Conservation (phyloP, 2,888 invertebrate genomes). For the Agrotis ipsilon region DNA sequence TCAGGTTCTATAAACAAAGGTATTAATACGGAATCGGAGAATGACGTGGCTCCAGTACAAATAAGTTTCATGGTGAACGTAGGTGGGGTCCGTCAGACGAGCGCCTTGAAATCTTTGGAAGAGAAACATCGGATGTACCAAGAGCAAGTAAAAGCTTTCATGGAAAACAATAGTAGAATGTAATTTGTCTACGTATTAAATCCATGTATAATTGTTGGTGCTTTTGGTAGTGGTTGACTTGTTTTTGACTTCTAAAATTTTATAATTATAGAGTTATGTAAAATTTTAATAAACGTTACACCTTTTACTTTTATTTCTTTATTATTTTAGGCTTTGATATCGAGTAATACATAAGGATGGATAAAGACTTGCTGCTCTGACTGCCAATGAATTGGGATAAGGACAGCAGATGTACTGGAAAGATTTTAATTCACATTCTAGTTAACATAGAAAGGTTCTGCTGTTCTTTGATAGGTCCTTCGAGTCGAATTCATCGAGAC, state of each 20-base stretch:
- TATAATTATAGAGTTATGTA: conserved; percentile 13
- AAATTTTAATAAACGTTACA: conserved; percentile 49
- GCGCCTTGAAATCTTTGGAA: conserved; percentile 80
- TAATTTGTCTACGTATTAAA: conserved; percentile 35
- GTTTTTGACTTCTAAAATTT: conserved; percentile 21
- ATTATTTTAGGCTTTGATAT: too few relatives aligned
- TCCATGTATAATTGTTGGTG: conserved; percentile 2
- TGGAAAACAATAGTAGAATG: conserved; percentile 69
- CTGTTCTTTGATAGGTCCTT: not conserved
- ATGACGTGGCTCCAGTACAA: conserved; percentile 77
- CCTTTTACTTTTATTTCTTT: not conserved
- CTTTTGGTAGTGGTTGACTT: conserved; percentile 29
- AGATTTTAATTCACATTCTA: too few relatives aligned
- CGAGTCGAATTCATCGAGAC: too few relatives aligned
- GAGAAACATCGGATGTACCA: conserved; percentile 87
- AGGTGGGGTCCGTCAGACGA: conserved; percentile 79
- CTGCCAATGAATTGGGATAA: too few relatives aligned
- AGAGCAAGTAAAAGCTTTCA: conserved; percentile 82
- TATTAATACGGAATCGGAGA: conserved; percentile 70
- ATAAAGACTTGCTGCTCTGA: too few relatives aligned
- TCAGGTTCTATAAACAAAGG: conserved; percentile 72
- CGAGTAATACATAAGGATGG: too few relatives aligned
- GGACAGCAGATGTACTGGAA: too few relatives aligned
- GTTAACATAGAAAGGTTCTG: too few relatives aligned
- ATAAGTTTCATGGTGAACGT: conserved; percentile 85